These are phyloP conservation scores for Gorsachius goisagi DNA, from an alignment of 2,113 vertebrate genomes.

Conservation along the genomic window DNA sequence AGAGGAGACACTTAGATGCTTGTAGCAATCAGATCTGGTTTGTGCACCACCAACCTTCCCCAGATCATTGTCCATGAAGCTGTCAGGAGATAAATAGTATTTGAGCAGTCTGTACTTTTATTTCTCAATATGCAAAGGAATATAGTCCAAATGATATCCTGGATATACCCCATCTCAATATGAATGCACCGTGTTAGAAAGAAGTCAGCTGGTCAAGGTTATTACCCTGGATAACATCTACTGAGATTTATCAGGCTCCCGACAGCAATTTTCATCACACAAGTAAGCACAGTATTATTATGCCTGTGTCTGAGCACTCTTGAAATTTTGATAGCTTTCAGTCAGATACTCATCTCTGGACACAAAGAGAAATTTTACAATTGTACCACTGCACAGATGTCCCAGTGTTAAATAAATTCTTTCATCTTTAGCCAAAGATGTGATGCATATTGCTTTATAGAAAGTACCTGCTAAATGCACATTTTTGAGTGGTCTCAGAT, in stretches of 20 bases:
- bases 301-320: not conserved
- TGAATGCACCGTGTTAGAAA: not conserved
- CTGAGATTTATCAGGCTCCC: not conserved
- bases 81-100: not conserved
- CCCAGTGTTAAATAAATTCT: conserved; percentile 4
- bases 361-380: conserved; percentile 21
- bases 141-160: not conserved
- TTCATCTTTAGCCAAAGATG: not conserved
- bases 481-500: not conserved
- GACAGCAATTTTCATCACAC: not conserved
- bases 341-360: conserved; percentile 10
- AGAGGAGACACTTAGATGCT: not conserved
- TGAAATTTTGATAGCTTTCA: conserved; percentile 34
- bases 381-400: not conserved
- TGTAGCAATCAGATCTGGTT: not conserved
- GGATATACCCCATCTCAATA: not conserved
- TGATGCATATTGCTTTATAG: not conserved
- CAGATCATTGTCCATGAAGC: not conserved
- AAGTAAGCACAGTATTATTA: not conserved
- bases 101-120: not conserved
- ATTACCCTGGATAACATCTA: conserved; percentile 2
- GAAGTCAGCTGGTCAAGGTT: not conserved
- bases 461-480: not conserved
- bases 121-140: not conserved
- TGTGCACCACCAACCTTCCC: not conserved